These are phyloP conservation scores for Castor canadensis DNA, from an alignment of 2,113 vertebrate species.

Conservation along the genomic window DNA sequence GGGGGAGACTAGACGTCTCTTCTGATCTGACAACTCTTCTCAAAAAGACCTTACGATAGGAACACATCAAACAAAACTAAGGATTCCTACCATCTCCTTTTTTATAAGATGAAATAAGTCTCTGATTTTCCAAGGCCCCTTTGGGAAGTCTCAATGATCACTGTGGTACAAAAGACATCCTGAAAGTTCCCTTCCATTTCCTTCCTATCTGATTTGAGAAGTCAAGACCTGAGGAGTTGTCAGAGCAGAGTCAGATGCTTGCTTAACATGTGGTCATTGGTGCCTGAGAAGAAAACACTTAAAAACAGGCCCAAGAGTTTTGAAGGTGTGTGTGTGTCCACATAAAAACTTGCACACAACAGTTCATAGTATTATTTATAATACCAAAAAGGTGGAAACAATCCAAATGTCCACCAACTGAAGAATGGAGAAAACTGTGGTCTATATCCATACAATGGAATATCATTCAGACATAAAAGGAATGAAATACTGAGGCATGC, in stretches of 20 bases:
- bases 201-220: background rate
- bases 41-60: background rate
- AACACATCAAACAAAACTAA: background rate
- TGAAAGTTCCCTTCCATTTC: background rate
- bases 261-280: background rate
- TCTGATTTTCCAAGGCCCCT: background rate
- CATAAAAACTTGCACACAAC: background rate
- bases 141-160: background rate
- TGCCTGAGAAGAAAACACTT: background rate
- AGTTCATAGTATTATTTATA: background rate
- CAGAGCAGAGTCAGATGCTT: background rate
- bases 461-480: background rate
- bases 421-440: background rate
- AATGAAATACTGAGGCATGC: background rate
- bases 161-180: background rate
- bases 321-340: background rate
- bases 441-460: background rate
- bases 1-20: background rate
- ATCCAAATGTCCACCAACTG: background rate
- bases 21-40: background rate
- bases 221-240: background rate
- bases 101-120: background rate
- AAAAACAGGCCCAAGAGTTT: background rate
- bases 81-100: background rate
- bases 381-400: background rate